phyloP scores from a whole-genome alignment of 2,113 vertebrate species.

The Chlamydotis undulata region DNA sequence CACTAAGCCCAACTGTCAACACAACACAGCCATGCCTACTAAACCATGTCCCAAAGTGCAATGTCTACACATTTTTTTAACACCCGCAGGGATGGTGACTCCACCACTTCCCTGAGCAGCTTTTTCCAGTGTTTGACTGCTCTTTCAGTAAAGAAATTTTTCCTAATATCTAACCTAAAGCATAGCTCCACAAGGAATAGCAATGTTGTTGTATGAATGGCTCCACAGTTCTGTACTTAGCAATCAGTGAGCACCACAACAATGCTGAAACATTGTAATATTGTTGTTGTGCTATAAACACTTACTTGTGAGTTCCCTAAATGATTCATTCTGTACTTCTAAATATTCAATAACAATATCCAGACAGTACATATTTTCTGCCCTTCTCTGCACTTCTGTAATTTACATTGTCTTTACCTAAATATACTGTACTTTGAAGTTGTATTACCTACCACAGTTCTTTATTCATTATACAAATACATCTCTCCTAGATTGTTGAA shows the following conservation, averaged over 20 bases:
- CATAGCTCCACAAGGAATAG: not conserved
- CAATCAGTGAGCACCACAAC: not conserved
- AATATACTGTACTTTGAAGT: not conserved
- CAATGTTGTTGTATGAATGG: accelerated
- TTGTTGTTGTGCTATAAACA: not conserved
- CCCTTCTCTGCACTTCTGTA: not conserved
- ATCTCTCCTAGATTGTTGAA: not conserved
- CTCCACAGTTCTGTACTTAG: not conserved
- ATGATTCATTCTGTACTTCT: not conserved
- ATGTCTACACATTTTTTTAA: too few relatives aligned
- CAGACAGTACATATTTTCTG: not conserved
- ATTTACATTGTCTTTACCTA: not conserved
- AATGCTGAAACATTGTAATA: not conserved
- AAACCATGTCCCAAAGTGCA: too few relatives aligned
- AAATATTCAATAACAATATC: not conserved
- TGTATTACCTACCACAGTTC: not conserved
- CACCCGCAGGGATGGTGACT: too few relatives aligned
- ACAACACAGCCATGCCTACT: too few relatives aligned
- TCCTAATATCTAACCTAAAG: too few relatives aligned
- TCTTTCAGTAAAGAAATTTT: too few relatives aligned
- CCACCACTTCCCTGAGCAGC: too few relatives aligned
- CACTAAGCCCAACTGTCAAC: too few relatives aligned
- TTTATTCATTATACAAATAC: not conserved
- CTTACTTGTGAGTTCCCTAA: not conserved
- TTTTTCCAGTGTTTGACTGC: too few relatives aligned